Percentiles rank a stretch among this genome's conserved stretches.
phyloP scores from a whole-genome alignment of 2,113 vertebrate genomes.

The Tragelaphus scriptus region DNA sequence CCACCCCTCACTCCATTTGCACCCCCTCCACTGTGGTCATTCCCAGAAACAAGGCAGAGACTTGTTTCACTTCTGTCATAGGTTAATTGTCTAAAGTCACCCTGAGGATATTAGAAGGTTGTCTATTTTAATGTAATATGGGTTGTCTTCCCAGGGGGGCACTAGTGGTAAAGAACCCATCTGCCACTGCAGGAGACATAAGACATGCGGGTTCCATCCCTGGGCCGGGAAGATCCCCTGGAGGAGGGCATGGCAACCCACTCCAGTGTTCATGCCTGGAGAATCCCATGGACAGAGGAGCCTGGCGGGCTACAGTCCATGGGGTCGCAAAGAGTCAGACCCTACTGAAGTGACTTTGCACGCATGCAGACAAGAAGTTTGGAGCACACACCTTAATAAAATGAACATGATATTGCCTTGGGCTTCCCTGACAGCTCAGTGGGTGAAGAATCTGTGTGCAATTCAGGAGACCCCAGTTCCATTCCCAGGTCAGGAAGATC shows the following conservation, averaged over 20 bases:
- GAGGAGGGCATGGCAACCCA: background rate
- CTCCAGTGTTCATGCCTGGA: background rate
- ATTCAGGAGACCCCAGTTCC: too few relatives aligned
- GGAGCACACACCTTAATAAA: background rate
- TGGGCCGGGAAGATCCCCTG: background rate
- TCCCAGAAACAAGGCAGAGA: background rate
- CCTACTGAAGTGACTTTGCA: background rate
- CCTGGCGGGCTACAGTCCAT: accelerated
- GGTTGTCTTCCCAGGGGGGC: background rate
- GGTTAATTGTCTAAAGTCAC: background rate
- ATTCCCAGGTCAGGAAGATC: too few relatives aligned
- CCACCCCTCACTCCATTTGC: background rate
- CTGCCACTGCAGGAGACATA: background rate
- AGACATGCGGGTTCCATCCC: background rate
- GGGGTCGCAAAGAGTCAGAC: background rate
- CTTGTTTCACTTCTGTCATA: background rate
- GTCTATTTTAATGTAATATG: background rate
- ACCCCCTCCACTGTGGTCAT: too few relatives aligned
- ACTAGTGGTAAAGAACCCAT: background rate
- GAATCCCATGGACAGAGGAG: background rate
- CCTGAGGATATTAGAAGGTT: too few relatives aligned
- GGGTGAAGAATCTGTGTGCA: too few relatives aligned
- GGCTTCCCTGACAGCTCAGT: background rate
- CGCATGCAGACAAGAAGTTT: background rate
- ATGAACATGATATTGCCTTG: background rate